Evolutionary conservation across 2,113 vertebrate species (phyloP).

Genomic region (Cyanoderma ruficeps): DNA sequence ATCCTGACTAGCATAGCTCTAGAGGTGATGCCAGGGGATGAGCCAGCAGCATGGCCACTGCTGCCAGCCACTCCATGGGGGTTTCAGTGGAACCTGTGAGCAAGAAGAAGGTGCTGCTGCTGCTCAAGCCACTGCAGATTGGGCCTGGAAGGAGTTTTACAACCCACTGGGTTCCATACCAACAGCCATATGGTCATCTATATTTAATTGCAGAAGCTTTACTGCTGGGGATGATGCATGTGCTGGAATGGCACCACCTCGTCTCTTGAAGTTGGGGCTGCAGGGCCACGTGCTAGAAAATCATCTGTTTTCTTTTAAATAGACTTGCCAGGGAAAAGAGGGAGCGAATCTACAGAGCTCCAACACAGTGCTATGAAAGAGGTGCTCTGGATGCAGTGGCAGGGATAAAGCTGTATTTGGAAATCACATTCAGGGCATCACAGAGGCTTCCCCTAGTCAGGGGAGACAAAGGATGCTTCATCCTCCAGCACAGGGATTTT

Average conservation of each 20-base stretch:
- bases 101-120: not conserved
- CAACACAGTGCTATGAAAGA: not conserved
- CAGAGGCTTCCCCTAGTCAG: not conserved
- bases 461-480: not conserved
- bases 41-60: not conserved
- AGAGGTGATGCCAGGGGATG: not conserved
- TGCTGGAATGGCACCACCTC: conserved; percentile 33
- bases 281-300: not conserved
- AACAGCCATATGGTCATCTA: conserved; percentile 55
- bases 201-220: conserved; percentile 61
- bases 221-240: conserved; percentile 46
- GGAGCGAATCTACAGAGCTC: not conserved
- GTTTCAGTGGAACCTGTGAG: not conserved
- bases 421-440: not conserved
- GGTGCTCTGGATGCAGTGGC: rapidly evolving
- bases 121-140: not conserved
- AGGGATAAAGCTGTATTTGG: not conserved
- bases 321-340: not conserved
- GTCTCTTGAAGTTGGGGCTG: not conserved
- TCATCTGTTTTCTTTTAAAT: conserved; percentile 33
- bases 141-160: conserved; percentile 18
- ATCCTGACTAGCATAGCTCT: not conserved
- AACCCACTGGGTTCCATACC: conserved; percentile 24
- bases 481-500: rapidly evolving
- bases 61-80: rapidly evolving